Percentiles rank a stretch among this genome's conserved stretches.
Evolutionary conservation across 2,113 vertebrate species (phyloP).

Genomic region (Rattus norvegicus): DNA sequence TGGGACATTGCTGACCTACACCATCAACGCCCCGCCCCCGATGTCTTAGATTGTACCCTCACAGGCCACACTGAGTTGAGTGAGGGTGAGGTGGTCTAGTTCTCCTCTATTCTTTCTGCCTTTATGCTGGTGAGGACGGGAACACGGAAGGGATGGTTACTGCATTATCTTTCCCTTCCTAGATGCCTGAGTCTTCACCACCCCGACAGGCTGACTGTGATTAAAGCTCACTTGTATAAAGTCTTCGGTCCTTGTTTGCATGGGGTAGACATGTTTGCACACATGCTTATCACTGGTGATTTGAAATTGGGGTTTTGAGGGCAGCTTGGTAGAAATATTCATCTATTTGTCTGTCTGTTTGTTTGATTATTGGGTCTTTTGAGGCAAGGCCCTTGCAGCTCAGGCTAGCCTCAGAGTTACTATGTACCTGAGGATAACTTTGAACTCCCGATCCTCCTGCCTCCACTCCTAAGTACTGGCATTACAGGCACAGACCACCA

Average conservation of each 20-base stretch:
- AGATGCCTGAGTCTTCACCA: not conserved
- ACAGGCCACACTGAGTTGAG: not conserved
- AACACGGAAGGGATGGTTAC: not conserved
- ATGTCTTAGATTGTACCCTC: not conserved
- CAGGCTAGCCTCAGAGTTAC: not conserved
- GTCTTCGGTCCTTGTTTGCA: fast-evolving
- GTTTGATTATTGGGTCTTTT: not conserved
- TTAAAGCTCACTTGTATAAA: too few species aligned
- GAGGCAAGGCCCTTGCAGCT: not conserved
- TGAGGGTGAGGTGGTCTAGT: too few species aligned
- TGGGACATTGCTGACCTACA: not conserved
- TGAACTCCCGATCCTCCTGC: not conserved
- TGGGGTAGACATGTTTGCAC: not conserved
- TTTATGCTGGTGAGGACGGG: not conserved
- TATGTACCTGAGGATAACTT: not conserved
- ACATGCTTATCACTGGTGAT: not conserved
- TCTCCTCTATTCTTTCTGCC: not conserved
- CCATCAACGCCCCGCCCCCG: not conserved
- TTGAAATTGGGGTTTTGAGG: slow-evolving; percentile 50
- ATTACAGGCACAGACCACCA: not conserved
- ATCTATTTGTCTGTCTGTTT: not conserved
- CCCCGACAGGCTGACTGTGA: not conserved
- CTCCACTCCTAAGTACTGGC: not conserved
- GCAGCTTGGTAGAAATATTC: not conserved
- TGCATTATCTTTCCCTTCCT: not conserved